Evolutionary conservation across 2,888 invertebrate species (phyloP), one percentile per base, ranked within the genome.

Genomic region (Thalpophila matura): DNA sequence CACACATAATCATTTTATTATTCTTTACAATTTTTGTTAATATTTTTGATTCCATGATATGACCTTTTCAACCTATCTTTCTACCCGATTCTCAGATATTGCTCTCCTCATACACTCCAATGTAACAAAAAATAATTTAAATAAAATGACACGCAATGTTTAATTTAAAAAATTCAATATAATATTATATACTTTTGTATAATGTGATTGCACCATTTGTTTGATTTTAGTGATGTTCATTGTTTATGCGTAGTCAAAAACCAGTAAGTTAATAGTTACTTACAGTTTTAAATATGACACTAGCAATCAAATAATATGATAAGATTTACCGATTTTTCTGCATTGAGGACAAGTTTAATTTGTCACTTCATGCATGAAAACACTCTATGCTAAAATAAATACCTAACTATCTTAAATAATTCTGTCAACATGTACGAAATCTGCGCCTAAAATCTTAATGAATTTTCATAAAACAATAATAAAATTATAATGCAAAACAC

Each of bases 401-500:
- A 95, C 93, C 93, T 95, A 95, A 90, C 94, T 94, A 94, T 91
- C 93, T 95, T 94, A 95, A 95, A 95, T 94, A 94, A 93, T 90
- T 92, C 89, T 92, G 89, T 94, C 92, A 93, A 94, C 92, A 91
- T 91, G 89, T 91, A 92, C 91, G 91, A 92, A 94, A 91, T 89
- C 91, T 89, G 91, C 86, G 89, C 91, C 93, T 94, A 93, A 91
- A 93, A 91, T 91, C 91, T 92, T 93, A 92, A 90, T 91, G 91
- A 85, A 92, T 88, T 85, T 91, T 88, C 91, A 91, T 91, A 94
- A 95, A 94, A 94, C 93, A 95, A 94, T 92, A 92, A 95, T 95
- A 95, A 95, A 95, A 95, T 94, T 94, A 95, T 92, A 93, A 95
- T 94, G 93, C 92, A 93, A 95, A 95, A 94, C 93, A 94, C 93